phyloP scores from a whole-genome alignment of 2,113 vertebrate species.

The Urocynchramus pylzowi region DNA sequence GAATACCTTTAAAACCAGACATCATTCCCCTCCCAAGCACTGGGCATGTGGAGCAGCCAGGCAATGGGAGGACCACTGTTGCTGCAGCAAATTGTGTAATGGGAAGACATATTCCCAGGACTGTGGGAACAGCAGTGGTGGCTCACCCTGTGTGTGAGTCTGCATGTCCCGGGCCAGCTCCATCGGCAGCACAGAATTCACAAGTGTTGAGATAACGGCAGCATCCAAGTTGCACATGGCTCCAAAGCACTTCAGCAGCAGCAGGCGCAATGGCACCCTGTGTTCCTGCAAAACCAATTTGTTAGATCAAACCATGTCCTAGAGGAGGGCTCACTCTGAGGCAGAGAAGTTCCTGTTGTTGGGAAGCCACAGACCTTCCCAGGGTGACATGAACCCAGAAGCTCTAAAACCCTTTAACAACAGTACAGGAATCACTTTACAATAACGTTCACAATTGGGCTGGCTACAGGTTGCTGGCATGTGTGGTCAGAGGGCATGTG shows the following conservation, averaged over 20 bases:
- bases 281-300: conserved; percentile 79
- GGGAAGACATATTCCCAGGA: not conserved
- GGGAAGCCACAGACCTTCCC: not conserved
- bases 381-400: not conserved
- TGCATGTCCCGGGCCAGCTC: conserved; percentile 96
- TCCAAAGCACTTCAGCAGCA: conserved; percentile 95
- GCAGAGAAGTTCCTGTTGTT: not conserved
- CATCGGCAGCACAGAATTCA: conserved; percentile 96
- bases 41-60: fast-evolving
- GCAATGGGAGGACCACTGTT: not conserved
- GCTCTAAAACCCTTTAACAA: not conserved
- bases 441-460: fast-evolving
- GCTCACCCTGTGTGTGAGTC: conserved; percentile 87
- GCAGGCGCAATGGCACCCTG: conserved; percentile 84
- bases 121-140: not conserved
- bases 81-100: not conserved
- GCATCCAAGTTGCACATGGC: conserved; percentile 95
- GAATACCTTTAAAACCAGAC: not conserved
- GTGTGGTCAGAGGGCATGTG: fast-evolving
- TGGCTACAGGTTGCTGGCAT: not conserved
- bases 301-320: not conserved
- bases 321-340: not conserved
- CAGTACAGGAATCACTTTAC: not conserved
- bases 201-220: conserved; percentile 87
- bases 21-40: not conserved